Evolutionary conservation across 2,888 invertebrate species (phyloP).

Genomic region (Anarsia innoxiella): DNA sequence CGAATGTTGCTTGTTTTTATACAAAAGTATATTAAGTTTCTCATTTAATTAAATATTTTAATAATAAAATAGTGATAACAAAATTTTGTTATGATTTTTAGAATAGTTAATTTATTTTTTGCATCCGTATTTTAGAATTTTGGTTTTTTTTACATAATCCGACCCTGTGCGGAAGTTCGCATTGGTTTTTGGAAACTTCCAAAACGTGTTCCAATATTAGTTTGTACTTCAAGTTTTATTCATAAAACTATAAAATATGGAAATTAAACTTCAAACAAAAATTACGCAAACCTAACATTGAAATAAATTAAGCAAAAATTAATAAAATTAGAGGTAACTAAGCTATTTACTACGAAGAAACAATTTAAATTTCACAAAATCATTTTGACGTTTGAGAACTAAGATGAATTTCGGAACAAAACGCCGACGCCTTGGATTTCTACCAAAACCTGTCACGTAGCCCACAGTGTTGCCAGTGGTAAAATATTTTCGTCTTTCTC

Average conservation of each 20-base stretch:
- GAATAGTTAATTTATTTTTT: neutral
- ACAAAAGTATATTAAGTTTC: neutral
- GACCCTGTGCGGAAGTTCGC: slow-evolving; percentile 23
- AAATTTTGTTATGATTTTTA: neutral
- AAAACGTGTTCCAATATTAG: slow-evolving; percentile 1
- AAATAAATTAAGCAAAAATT: too few species aligned
- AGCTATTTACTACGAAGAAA: too few species aligned
- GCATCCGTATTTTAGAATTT: slow-evolving; percentile 8
- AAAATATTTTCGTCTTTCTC: slow-evolving; percentile 62
- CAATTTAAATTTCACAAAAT: too few species aligned
- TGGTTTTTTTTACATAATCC: slow-evolving; percentile 27
- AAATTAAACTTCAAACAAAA: too few species aligned
- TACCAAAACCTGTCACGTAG: slow-evolving; percentile 24
- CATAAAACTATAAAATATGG: too few species aligned
- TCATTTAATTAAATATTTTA: neutral
- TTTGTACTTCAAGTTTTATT: too few species aligned
- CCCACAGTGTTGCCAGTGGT: slow-evolving; percentile 50
- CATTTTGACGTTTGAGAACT: slow-evolving; percentile 2
- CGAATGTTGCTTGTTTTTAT: slow-evolving; percentile 46
- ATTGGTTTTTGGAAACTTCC: slow-evolving; percentile 16
- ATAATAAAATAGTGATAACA: neutral
- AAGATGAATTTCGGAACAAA: slow-evolving; percentile 22
- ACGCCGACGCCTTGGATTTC: slow-evolving; percentile 16
- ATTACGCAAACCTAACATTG: too few species aligned
- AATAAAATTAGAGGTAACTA: too few species aligned